A percentile compares a stretch with the other conserved stretches of the same genome.
phyloP scores from a whole-genome alignment of 2,113 vertebrate species.

The Papio anubis region DNA sequence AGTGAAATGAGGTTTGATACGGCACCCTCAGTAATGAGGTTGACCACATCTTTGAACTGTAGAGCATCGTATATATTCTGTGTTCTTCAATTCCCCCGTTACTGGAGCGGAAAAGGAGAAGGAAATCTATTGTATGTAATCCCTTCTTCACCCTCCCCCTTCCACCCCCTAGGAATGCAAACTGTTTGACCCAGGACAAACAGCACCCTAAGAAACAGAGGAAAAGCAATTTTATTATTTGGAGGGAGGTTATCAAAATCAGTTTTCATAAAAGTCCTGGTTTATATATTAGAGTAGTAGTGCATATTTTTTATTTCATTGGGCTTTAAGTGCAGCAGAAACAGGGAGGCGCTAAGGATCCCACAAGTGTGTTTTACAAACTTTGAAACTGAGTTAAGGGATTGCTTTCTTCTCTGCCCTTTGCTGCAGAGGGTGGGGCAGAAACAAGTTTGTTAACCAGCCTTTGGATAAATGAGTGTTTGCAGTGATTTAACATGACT shows the following conservation, averaged over 20 bases:
- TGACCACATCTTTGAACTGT: not conserved
- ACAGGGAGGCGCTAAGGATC: not conserved
- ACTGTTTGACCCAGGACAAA: not conserved
- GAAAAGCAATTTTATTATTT: not conserved
- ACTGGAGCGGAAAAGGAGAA: not conserved
- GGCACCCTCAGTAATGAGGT: not conserved
- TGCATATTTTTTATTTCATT: not conserved
- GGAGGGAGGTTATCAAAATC: not conserved
- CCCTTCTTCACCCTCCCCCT: not conserved
- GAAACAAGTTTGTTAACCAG: conserved; percentile 30
- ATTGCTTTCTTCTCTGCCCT: not conserved
- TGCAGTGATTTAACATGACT: conserved; percentile 62
- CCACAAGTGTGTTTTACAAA: not conserved
- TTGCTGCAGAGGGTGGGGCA: not conserved
- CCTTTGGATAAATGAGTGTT: conserved; percentile 63
- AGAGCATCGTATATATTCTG: not conserved
- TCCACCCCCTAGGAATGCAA: not conserved
- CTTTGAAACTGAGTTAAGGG: not conserved
- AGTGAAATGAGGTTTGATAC: not conserved
- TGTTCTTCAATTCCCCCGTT: not conserved
- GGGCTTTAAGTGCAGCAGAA: not conserved
- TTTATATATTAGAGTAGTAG: not conserved
- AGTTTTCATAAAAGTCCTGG: not conserved
- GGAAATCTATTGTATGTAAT: fast-evolving
- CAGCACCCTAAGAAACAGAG: not conserved